These are phyloP conservation scores for Potamilus streckersoni DNA, from an alignment of 1,140 invertebrate species.

Conservation along the genomic window DNA sequence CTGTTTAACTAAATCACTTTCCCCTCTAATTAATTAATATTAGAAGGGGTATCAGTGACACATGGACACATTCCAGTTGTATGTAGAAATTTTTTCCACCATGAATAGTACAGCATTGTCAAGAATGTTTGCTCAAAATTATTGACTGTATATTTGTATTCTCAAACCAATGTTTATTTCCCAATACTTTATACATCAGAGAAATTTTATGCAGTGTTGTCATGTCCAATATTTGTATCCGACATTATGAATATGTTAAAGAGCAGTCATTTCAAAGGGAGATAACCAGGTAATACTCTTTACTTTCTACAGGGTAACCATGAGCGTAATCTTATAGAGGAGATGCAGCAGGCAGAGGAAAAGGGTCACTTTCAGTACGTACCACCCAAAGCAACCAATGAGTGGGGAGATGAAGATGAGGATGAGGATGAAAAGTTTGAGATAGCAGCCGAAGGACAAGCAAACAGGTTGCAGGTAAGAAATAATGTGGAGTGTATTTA, in stretches of 20 bases:
- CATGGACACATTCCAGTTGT: no score
- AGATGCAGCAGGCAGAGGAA: slow-evolving; percentile 75
- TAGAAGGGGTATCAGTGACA: no score
- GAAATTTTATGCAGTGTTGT: not conserved
- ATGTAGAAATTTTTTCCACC: no score
- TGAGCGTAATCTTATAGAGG: slow-evolving; percentile 80
- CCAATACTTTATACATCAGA: not conserved
- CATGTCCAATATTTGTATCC: not conserved
- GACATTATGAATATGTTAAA: not conserved
- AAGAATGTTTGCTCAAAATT: not conserved
- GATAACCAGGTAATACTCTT: not conserved
- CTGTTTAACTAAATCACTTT: no score
- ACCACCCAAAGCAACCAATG: slow-evolving; percentile 42
- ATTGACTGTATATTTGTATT: not conserved
- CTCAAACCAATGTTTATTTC: not conserved
- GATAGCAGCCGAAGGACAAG: not conserved
- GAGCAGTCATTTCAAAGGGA: not conserved
- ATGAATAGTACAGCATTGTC: not conserved
- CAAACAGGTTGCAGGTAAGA: not conserved
- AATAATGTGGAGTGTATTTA: not conserved
- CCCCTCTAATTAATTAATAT: no score
- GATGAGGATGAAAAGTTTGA: slow-evolving; percentile 1
- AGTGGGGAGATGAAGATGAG: slow-evolving; percentile 35
- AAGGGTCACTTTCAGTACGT: slow-evolving; percentile 71
- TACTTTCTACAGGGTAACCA: slow-evolving; percentile 73